phyloP scores from a whole-genome alignment of 2,797 vertebrate genomes.

The Pantherophis vulpinus region DNA sequence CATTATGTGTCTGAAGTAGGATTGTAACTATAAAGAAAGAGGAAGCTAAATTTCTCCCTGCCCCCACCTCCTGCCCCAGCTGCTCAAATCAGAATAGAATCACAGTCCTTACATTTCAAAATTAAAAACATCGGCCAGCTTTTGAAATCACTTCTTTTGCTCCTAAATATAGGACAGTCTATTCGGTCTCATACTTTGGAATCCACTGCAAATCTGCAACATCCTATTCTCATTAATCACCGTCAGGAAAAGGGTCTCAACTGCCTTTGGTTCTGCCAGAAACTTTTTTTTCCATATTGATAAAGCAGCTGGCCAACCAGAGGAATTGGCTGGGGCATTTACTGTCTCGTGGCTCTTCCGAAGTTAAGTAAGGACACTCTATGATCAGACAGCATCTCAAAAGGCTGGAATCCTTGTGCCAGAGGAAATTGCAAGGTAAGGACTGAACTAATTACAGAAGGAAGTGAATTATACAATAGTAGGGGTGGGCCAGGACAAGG shows the following conservation, averaged over 20 bases:
- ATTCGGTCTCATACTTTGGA: not conserved
- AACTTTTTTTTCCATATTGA: not conserved
- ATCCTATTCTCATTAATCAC: not conserved
- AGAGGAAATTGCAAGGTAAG: conserved; percentile 9
- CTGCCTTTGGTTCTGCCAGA: not conserved
- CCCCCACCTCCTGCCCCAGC: not conserved
- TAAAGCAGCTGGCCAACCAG: not conserved
- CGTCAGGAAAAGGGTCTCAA: not conserved
- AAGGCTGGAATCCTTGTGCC: not conserved
- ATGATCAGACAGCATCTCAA: not conserved
- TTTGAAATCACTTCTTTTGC: not conserved
- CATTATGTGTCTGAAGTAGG: not conserved
- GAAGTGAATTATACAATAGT: not conserved
- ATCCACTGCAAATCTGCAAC: not conserved
- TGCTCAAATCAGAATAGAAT: not conserved
- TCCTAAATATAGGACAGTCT: not conserved
- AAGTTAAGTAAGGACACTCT: conserved; percentile 13
- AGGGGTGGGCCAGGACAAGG: not conserved
- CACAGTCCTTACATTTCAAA: not conserved
- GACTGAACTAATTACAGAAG: not conserved
- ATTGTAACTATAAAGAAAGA: not conserved
- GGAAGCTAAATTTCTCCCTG: not conserved
- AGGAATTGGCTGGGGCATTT: not conserved
- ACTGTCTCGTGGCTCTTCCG: not conserved
- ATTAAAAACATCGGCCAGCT: not conserved